These are phyloP conservation scores for Porphyrio hochstetteri DNA, from an alignment of 2,113 vertebrate species.

Conservation along the genomic window DNA sequence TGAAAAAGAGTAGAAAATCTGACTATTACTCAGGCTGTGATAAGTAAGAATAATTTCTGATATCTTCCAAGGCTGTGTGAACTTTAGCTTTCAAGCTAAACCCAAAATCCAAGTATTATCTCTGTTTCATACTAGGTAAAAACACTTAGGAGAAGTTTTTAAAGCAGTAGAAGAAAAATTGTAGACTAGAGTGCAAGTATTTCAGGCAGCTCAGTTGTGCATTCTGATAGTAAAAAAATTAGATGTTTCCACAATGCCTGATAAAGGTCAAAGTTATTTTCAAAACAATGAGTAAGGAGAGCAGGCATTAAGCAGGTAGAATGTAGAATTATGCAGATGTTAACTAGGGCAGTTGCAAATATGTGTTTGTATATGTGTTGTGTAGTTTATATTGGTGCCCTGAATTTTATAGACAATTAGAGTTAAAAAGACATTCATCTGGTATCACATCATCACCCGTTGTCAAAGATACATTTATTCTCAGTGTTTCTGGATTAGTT, in stretches of 20 bases:
- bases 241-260: neutral
- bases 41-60: neutral
- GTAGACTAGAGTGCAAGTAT: neutral
- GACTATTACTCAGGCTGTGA: neutral
- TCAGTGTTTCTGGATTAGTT: neutral
- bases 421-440: neutral
- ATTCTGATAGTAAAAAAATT: neutral
- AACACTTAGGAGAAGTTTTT: neutral
- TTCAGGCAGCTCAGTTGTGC: neutral
- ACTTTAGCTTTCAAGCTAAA: neutral
- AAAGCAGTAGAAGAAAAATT: neutral
- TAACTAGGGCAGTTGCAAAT: neutral
- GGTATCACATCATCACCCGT: rapidly evolving
- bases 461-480: neutral
- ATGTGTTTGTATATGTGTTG: neutral
- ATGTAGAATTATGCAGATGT: neutral
- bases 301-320: neutral
- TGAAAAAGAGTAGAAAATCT: neutral
- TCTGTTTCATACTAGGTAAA: neutral
- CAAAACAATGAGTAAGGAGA: neutral
- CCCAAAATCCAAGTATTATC: neutral
- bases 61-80: neutral
- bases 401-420: neutral
- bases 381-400: neutral
- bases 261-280: neutral